Evolutionary conservation across 2,113 vertebrate genomes (phyloP), one percentile per base, ranked within the genome.

Genomic region (Hippocampus mohnikei): DNA sequence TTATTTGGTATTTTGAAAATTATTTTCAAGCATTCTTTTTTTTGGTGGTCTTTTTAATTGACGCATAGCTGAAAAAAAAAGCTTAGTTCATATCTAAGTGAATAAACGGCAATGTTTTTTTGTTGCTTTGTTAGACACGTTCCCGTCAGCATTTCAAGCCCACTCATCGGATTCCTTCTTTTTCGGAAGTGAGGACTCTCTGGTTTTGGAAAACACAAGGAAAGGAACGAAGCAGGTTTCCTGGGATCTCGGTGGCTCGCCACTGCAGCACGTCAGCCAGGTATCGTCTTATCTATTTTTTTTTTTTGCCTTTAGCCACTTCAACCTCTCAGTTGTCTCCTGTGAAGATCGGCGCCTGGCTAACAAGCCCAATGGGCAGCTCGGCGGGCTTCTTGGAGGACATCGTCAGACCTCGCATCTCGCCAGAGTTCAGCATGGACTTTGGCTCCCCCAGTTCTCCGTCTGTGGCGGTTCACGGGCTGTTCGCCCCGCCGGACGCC

Each of bases 321-420:
- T 60, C 15, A 15, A 33, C 58, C 58, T 29, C 29, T 20, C 37
- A 0, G 33, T 12, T 85, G 23, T 81, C 69, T 85, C n/a, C 63
- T 74, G 23, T 74, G 33, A 66, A 90, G 91, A 59, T 63, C 21
- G 12, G 58, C 70, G 75, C 75, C 23, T 88, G 81, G 78, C 66
- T 63, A 1, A n/a, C 2, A 2, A 81, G 65, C 9, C 72, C 82
- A 59, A n/a, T 58, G 53, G 56, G 78, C 37, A 55, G 77, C 2
- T 68, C 80, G 0, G 62, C 68, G n/a, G 40, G 62, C 66, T 7
- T 74, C 50, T 74, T 80, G 23, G 77, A 84, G 29, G 81, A 81
- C 41, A 46, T 76, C 27, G 11, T 80, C 69, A 81, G 58, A 62
- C 66, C 75, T 18, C 7, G 67, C 23, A 15, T 25, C 50, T 71